phyloP scores from a whole-genome alignment of 2,888 invertebrate genomes.

The Acrobasis suavella region DNA sequence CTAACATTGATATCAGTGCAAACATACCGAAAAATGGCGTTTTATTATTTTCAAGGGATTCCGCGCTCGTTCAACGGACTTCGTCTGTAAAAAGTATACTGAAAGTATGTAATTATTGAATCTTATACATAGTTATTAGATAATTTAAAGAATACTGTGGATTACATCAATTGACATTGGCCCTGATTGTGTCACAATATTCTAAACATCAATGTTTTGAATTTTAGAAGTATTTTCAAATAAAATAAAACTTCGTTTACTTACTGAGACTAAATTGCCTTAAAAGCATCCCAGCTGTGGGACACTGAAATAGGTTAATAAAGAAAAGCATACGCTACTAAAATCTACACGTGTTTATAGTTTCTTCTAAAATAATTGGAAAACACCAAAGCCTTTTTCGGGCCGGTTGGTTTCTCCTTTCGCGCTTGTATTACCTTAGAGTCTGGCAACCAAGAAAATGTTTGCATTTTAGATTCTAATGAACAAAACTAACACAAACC shows the following conservation, averaged over 20 bases:
- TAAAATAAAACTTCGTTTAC: neutral
- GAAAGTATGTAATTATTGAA: constrained; percentile 51
- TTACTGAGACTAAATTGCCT: no score
- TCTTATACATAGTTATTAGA: constrained; percentile 53
- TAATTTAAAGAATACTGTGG: constrained; percentile 48
- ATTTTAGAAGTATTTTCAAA: neutral
- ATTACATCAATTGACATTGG: constrained; percentile 16
- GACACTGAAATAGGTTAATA: no score
- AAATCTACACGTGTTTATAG: no score
- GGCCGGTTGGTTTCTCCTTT: no score
- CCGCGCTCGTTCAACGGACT: constrained; percentile 16
- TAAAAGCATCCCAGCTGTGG: no score
- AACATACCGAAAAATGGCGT: neutral
- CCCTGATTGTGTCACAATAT: constrained; percentile 10
- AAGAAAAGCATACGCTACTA: no score
- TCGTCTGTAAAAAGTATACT: constrained; percentile 64
- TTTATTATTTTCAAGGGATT: neutral
- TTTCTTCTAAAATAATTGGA: no score
- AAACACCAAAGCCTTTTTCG: no score
- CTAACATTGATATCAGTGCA: neutral
- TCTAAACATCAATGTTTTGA: neutral
- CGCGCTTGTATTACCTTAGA: no score
- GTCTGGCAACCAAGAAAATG: no score
- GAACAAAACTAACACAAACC: no score
- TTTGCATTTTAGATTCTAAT: no score